phyloP scores from a whole-genome alignment of 2,888 invertebrate genomes.

The Acleris holmiana region DNA sequence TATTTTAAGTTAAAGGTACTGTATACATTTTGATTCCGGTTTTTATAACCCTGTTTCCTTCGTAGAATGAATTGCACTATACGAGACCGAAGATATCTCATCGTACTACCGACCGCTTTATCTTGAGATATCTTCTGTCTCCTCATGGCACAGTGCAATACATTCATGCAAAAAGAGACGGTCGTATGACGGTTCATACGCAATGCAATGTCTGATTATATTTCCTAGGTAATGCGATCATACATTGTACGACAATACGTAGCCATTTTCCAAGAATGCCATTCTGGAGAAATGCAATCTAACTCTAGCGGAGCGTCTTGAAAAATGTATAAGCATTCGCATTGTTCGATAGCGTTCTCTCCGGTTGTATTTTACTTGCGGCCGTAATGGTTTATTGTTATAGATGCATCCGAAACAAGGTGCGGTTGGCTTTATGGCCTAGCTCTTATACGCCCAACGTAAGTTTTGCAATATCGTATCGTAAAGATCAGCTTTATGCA shows the following conservation, averaged over 20 bases:
- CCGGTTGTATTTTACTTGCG: slow-evolving; percentile 53
- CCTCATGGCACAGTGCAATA: not conserved
- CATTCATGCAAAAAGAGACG: not conserved
- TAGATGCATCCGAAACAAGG: slow-evolving; percentile 52
- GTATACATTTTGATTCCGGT: too few species aligned
- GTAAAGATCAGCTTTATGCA: not conserved
- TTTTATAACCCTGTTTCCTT: too few species aligned
- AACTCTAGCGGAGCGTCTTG: slow-evolving; percentile 53
- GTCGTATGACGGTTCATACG: not conserved
- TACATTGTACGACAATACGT: slow-evolving; percentile 36
- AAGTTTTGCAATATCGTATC: not conserved
- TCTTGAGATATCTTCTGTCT: too few species aligned
- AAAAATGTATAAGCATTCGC: slow-evolving; percentile 59
- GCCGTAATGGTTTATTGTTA: slow-evolving; percentile 56
- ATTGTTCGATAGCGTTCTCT: slow-evolving; percentile 55
- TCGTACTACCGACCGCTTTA: not conserved
- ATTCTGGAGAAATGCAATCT: slow-evolving; percentile 56
- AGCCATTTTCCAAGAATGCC: slow-evolving; percentile 49
- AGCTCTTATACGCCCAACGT: slow-evolving; percentile 1
- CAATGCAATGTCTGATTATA: slow-evolving; percentile 7
- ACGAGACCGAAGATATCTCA: too few species aligned
- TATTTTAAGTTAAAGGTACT: too few species aligned
- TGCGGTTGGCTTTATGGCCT: slow-evolving; percentile 39
- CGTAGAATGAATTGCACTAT: too few species aligned
- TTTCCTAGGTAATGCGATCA: slow-evolving; percentile 25